Conservation (phyloP, 2,797 vertebrate genomes). For the Chelidonichthys spinosus region DNA sequence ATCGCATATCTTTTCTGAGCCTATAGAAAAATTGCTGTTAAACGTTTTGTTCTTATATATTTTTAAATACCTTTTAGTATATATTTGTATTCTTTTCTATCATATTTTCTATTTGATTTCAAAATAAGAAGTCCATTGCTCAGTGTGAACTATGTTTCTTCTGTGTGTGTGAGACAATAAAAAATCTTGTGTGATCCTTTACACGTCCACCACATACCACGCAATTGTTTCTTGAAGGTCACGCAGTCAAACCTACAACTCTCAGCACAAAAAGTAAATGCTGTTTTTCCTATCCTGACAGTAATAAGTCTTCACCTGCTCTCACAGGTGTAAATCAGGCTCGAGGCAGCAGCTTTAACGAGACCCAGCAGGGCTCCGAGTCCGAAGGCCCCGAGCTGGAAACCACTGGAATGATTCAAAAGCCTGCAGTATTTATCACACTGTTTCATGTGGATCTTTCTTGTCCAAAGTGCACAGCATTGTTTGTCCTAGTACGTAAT, state of each 20-base stretch:
- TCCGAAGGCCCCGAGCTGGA: not conserved
- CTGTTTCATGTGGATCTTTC: not conserved
- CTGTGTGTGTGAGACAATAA: no score
- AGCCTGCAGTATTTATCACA: no score
- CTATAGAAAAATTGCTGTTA: no score
- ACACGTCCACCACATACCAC: slow-evolving; percentile 1
- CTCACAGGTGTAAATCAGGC: slow-evolving; percentile 46
- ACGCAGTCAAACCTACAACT: slow-evolving; percentile 18
- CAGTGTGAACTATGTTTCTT: no score
- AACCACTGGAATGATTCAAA: not conserved
- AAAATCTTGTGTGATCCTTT: not conserved
- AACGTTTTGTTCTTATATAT: no score
- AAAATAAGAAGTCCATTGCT: no score
- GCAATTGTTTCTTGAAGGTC: slow-evolving; percentile 42
- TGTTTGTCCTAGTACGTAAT: not conserved
- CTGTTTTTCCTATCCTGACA: slow-evolving; percentile 17
- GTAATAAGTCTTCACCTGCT: slow-evolving; percentile 1
- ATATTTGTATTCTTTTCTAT: no score
- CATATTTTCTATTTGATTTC: no score
- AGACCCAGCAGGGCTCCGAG: slow-evolving; percentile 52
- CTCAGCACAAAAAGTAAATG: slow-evolving; percentile 9
- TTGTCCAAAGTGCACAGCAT: not conserved
- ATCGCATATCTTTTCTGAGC: no score
- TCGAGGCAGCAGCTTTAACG: slow-evolving; percentile 25
- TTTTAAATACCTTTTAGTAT: no score